phyloP scores from a whole-genome alignment of 2,113 vertebrate genomes.

The Phylloscopus trochiloides region DNA sequence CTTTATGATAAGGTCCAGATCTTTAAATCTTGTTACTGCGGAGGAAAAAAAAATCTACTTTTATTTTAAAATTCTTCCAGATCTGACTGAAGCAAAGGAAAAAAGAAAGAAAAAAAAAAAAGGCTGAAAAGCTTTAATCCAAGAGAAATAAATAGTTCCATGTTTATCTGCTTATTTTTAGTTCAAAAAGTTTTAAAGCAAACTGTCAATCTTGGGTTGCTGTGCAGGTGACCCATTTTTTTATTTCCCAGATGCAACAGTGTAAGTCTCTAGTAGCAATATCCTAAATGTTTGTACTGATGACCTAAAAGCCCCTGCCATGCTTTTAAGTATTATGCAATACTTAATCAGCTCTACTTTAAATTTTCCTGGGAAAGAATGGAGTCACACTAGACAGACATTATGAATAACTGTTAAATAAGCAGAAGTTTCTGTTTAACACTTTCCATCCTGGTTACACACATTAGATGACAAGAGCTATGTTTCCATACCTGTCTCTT shows the following conservation, averaged over 20 bases:
- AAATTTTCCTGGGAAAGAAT: background rate
- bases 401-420: background rate
- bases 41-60: background rate
- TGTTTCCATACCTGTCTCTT: conserved; percentile 78
- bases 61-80: background rate
- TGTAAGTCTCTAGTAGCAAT: background rate
- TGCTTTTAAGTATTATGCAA: background rate
- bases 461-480: background rate
- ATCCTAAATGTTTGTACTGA: background rate
- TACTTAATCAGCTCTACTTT: background rate
- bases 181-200: background rate
- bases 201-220: fast-evolving
- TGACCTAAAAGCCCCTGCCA: background rate
- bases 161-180: background rate
- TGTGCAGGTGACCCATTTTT: background rate
- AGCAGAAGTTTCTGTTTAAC: background rate
- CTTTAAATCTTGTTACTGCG: background rate
- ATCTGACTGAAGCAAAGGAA: background rate
- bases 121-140: background rate
- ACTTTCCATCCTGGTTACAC: background rate
- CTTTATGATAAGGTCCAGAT: background rate
- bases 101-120: background rate
- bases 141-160: too few relatives aligned
- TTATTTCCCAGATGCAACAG: background rate
- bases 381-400: too few relatives aligned